These are phyloP conservation scores for Lasioglossum pauxillum DNA, from an alignment of 2,888 invertebrate species.

Conservation along the genomic window DNA sequence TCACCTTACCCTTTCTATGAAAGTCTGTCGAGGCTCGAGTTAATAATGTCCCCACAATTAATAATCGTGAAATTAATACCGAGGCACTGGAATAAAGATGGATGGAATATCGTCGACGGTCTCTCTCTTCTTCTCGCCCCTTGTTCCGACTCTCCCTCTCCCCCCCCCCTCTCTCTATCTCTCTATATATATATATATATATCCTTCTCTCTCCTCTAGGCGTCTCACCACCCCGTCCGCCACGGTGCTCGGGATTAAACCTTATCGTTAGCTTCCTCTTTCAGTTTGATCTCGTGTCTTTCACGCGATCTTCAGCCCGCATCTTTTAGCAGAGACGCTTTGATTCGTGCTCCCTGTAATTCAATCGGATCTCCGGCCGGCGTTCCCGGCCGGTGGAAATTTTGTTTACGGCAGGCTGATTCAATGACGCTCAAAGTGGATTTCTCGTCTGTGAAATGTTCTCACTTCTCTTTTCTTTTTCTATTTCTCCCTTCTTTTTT, in stretches of 20 bases:
- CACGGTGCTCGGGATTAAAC: constrained; percentile 35
- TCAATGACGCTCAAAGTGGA: constrained; percentile 16
- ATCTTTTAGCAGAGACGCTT: constrained; percentile 49
- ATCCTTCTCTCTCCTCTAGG: neutral
- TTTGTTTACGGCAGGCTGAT: constrained; percentile 13
- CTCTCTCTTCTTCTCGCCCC: neutral
- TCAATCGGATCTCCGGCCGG: constrained; percentile 44
- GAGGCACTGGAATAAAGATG: constrained; percentile 57
- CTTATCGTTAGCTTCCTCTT: constrained; percentile 37
- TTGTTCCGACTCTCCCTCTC: neutral
- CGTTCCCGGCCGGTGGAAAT: constrained; percentile 2
- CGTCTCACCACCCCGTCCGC: constrained; percentile 10
- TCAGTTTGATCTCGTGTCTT: constrained; percentile 24
- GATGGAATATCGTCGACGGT: constrained; percentile 18
- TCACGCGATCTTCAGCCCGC: constrained; percentile 47
- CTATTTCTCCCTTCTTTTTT: neutral
- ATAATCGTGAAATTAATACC: constrained; percentile 73
- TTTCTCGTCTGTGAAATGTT: constrained; percentile 6
- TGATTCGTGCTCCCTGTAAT: constrained; percentile 39
- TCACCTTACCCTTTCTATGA: constrained; percentile 49
- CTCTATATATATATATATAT: too few species aligned
- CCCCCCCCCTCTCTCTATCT: neutral
- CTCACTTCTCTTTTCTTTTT: neutral
- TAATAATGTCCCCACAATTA: constrained; percentile 72
- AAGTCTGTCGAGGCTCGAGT: constrained; percentile 62